These are phyloP conservation scores for Drosophila tanythrix DNA, from an alignment of 2,888 invertebrate species.

Conservation along the genomic window DNA sequence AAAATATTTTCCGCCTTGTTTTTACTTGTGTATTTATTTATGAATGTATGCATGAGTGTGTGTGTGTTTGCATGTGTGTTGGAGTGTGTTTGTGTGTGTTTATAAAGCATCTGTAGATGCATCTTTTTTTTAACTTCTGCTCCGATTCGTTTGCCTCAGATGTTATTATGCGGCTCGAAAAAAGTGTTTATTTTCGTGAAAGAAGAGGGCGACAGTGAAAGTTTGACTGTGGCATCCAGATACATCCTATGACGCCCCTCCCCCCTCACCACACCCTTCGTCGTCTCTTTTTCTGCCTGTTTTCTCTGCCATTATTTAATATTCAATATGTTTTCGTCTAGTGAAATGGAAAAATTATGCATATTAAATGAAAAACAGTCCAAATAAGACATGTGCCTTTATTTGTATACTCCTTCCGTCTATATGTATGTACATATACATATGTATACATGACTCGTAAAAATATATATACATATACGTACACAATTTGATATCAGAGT, in stretches of 20 bases:
- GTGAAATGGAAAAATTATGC: constrained; percentile 80
- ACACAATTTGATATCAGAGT: constrained; percentile 33
- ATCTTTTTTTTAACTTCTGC: constrained; percentile 67
- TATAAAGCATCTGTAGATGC: constrained; percentile 53
- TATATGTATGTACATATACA: constrained; percentile 3
- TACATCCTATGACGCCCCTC: background rate
- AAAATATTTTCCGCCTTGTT: constrained; percentile 62
- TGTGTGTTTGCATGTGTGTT: constrained; percentile 29
- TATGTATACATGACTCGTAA: constrained; percentile 7
- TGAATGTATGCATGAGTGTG: constrained; percentile 26
- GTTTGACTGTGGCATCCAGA: constrained; percentile 13
- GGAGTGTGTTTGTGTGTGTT: constrained; percentile 11
- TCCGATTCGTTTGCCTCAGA: constrained; percentile 77
- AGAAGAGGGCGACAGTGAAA: constrained; percentile 33
- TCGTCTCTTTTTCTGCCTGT: constrained; percentile 9
- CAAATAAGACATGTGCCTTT: constrained; percentile 56
- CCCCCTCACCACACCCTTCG: background rate
- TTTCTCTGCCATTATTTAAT: constrained; percentile 70
- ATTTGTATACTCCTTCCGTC: constrained; percentile 30
- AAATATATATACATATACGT: constrained; percentile 1
- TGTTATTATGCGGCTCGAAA: constrained; percentile 63
- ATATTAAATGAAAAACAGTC: constrained; percentile 70
- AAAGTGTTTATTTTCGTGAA: constrained; percentile 64
- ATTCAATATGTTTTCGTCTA: constrained; percentile 78
- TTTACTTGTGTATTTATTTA: constrained; percentile 67